phyloP scores from a whole-genome alignment of 2,113 vertebrate genomes.

The Pyrgilauda ruficollis region DNA sequence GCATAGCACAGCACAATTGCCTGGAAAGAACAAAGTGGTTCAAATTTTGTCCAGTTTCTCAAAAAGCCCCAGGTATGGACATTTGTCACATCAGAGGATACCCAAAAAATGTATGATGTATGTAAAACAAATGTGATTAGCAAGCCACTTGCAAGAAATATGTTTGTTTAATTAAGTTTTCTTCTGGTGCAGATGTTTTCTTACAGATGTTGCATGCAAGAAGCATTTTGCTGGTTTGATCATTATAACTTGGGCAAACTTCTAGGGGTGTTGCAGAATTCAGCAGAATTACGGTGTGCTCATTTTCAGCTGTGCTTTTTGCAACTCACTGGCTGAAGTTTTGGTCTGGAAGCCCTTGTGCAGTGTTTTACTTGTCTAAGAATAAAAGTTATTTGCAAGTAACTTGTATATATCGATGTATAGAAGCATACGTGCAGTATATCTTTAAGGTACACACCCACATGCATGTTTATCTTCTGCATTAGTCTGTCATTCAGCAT shows the following conservation, averaged over 20 bases:
- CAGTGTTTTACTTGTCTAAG: not conserved
- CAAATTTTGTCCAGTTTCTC: not conserved
- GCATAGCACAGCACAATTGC: not conserved
- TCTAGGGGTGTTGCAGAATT: not conserved
- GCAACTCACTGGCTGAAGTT: not conserved
- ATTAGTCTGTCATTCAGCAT: not conserved
- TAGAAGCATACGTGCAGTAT: not conserved
- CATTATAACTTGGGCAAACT: not conserved
- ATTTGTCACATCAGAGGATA: not conserved
- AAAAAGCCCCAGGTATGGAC: not conserved
- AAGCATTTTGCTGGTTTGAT: not conserved
- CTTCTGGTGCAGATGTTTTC: not conserved
- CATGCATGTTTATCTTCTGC: not conserved
- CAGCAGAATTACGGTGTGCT: not conserved
- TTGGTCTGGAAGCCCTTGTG: not conserved
- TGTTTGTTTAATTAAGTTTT: not conserved
- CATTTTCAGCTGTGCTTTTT: not conserved
- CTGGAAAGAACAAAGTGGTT: not conserved
- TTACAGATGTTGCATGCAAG: not conserved
- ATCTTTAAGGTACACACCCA: not conserved
- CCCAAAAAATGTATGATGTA: not conserved
- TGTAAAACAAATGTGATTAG: not conserved
- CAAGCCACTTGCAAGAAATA: not conserved
- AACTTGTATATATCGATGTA: not conserved
- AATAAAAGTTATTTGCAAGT: not conserved